A percentile compares a stretch with the other conserved stretches of the same genome.
Conservation (phyloP, 1,140 invertebrate species). For the Aradophagus sp. region DNA sequence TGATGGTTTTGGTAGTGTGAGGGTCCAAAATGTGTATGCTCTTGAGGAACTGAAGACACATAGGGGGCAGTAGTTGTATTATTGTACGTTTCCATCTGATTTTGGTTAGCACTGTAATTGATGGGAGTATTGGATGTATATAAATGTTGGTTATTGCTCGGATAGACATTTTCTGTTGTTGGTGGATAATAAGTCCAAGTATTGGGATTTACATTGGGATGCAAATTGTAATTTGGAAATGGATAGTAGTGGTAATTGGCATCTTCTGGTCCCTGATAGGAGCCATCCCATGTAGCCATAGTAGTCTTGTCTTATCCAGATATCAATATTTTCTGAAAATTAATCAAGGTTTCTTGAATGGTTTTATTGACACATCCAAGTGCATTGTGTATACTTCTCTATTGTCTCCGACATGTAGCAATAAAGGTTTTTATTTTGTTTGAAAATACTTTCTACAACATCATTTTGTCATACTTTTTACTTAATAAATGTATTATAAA, state of each 20-base stretch:
- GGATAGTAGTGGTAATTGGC: slow-evolving; percentile 58
- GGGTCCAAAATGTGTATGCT: slow-evolving; percentile 2
- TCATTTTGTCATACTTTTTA: too few species aligned
- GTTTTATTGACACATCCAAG: too few species aligned
- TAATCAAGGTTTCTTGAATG: too few species aligned
- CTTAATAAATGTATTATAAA: too few species aligned
- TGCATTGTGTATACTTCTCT: too few species aligned
- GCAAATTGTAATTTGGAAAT: slow-evolving; percentile 52
- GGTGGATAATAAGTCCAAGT: slow-evolving; percentile 59
- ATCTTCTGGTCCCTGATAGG: slow-evolving; percentile 64
- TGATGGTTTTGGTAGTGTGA: slow-evolving; percentile 18
- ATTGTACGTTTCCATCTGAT: slow-evolving; percentile 10
- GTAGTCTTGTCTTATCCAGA: background rate
- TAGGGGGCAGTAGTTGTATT: slow-evolving; percentile 14
- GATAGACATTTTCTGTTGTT: slow-evolving; percentile 33
- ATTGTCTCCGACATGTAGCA: too few species aligned
- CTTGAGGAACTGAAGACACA: slow-evolving; percentile 27
- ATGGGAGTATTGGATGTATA: slow-evolving; percentile 41
- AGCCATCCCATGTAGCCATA: slow-evolving; percentile 73
- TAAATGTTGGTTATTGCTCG: slow-evolving; percentile 12
- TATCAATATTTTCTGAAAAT: too few species aligned
- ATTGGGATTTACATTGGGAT: slow-evolving; percentile 25
- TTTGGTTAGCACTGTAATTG: slow-evolving; percentile 33
- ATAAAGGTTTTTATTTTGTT: too few species aligned
- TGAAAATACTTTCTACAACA: too few species aligned